Evolutionary conservation across 1,140 invertebrate species (phyloP).

Genomic region (Nixonia krombeini): DNA sequence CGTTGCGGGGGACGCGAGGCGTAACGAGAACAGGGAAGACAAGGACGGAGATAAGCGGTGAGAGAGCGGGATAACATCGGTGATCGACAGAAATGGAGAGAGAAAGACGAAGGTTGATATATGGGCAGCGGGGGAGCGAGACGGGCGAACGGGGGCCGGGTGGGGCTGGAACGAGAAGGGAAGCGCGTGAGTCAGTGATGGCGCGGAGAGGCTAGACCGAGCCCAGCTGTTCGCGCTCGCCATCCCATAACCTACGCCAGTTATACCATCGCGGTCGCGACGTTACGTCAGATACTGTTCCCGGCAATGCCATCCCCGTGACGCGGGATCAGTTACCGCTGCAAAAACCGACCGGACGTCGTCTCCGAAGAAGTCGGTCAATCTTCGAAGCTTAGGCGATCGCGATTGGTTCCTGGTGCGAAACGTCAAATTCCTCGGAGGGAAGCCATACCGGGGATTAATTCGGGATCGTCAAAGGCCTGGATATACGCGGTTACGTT

Average conservation of each 20-base stretch:
- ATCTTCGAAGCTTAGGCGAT: too few relatives aligned
- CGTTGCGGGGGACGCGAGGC: conserved; percentile 18
- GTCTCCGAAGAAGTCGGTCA: neutral
- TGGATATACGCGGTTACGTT: too few relatives aligned
- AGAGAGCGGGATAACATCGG: neutral
- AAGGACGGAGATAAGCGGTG: neutral
- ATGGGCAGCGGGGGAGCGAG: conserved; percentile 13
- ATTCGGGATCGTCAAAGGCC: too few relatives aligned
- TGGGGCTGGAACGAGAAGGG: conserved; percentile 23
- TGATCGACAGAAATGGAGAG: too few relatives aligned
- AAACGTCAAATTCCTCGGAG: too few relatives aligned
- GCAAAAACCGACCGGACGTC: too few relatives aligned
- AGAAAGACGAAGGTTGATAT: conserved; percentile 7
- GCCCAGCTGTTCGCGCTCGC: conserved; percentile 54
- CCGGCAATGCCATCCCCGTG: too few relatives aligned
- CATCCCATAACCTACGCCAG: conserved; percentile 48
- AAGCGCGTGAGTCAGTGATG: conserved; percentile 57
- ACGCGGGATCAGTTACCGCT: too few relatives aligned
- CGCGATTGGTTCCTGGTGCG: too few relatives aligned
- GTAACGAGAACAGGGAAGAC: conserved; percentile 31
- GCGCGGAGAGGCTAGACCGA: conserved; percentile 51
- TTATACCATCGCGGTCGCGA: conserved; percentile 20
- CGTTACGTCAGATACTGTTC: neutral
- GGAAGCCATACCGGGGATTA: too few relatives aligned
- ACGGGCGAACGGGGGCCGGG: conserved; percentile 13